Conservation (phyloP, 2,113 vertebrate species). For the Prionailurus viverrinus region DNA sequence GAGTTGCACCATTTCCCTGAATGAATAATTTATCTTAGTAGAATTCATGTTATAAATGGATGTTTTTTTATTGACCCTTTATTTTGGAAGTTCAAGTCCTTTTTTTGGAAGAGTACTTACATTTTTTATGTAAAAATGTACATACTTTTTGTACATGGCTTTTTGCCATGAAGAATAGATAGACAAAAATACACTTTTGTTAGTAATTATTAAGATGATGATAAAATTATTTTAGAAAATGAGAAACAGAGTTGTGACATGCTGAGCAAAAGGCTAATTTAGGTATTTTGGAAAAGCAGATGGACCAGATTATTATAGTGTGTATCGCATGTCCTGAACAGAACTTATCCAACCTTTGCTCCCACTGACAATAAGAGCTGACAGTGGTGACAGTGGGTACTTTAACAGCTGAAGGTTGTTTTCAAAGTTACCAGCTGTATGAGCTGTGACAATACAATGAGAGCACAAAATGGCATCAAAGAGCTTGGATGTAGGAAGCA, state of each 20-base stretch:
- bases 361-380: neutral
- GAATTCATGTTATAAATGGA: neutral
- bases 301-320: neutral
- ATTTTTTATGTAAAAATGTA: no score
- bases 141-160: no score
- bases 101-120: neutral
- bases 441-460: neutral
- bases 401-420: conserved; percentile 57
- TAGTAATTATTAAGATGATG: neutral
- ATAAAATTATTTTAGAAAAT: neutral
- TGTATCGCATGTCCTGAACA: neutral
- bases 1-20: neutral
- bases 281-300: neutral
- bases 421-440: conserved; percentile 66
- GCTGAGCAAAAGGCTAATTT: neutral
- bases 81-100: neutral
- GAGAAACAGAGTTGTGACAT: neutral
- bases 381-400: neutral
- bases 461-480: neutral
- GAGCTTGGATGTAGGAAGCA: conserved; percentile 27
- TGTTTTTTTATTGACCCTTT: neutral
- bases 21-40: neutral
- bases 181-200: neutral
- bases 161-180: neutral
- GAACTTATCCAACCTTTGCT: neutral